Base-by-base conservation (phyloP, 1,140 invertebrate species). In the Andricus grossulariae region DNA sequence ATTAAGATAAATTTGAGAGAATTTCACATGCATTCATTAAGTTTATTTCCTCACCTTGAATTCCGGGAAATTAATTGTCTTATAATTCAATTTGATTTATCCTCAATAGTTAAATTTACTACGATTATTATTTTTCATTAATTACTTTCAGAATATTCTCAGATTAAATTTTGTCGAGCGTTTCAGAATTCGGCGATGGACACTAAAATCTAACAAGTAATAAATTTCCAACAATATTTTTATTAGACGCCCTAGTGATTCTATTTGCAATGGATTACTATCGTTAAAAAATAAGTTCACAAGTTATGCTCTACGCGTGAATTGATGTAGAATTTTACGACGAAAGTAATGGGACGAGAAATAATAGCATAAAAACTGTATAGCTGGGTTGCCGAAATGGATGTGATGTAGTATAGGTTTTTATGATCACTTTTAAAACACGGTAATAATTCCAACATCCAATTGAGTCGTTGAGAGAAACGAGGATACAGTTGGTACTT, bases 351-450 rank as follows among this genome's bases (percentile, higher is more conserved):
- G 60, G 60, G 39, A 39, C 32, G 39, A 39, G n/a, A 39, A 32
- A 66, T 66, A 25, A 66, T 66, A 39, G 32, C 25, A 21, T 66
- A 66, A 39, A 66, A 66, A 66, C 39, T 45, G 60, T 25, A 21
- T 32, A 32, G 60, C 39, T 32, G 32, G 39, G n/a, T 39, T 7
- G 12, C 8, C 11, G 25, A 45, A 25, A 66, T 66, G 60, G 21
- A 39, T 66, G 15, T 66, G 21, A 60, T 66, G 60, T 21, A 10
- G 16, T 39, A 21, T 13, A 12, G 25, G 57, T 21, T 66, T 39
- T 66, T 66, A 66, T 6, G 25, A 57, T n/a, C 55, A 57, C 55
- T 57, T 57, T 57, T 57, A 18, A 21, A 66, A 45, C 15, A 66
- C 1, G 12, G 13, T 39, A 60, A 66, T 39, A 66, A n/a, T 25